A percentile compares a stretch with the other conserved stretches of the same genome.
These are phyloP conservation scores for Pemphredon lugubris DNA, from an alignment of 2,888 invertebrate species.

Conservation along the genomic window DNA sequence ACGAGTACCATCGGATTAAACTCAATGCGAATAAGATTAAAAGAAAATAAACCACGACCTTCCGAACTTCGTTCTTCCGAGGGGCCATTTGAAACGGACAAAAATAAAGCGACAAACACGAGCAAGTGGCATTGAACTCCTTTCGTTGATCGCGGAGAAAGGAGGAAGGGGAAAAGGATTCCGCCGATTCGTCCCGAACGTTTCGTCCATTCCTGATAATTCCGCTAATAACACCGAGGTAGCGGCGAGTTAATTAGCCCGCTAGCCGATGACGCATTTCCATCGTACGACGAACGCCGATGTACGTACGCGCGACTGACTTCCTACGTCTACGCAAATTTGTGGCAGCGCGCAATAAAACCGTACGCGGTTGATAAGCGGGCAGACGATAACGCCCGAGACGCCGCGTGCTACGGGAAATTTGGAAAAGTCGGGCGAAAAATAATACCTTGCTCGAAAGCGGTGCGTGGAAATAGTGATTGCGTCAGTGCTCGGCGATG, in stretches of 20 bases:
- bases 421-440: too few relatives aligned
- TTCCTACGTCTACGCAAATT: neutral
- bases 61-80: too few relatives aligned
- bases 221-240: constrained; percentile 48
- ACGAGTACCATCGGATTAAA: too few relatives aligned
- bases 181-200: constrained; percentile 7
- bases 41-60: too few relatives aligned
- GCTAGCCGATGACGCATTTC: constrained; percentile 56
- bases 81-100: too few relatives aligned
- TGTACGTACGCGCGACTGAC: too few relatives aligned
- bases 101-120: too few relatives aligned
- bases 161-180: neutral
- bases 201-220: constrained; percentile 45
- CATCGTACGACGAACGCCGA: constrained; percentile 24
- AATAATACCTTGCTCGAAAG: too few relatives aligned
- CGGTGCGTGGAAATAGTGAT: constrained; percentile 19
- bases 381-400: too few relatives aligned
- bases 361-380: neutral
- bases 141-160: neutral
- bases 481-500: constrained; percentile 19
- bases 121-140: constrained; percentile 1
- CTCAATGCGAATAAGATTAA: too few relatives aligned
- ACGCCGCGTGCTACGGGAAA: too few relatives aligned
- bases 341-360: neutral
- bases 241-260: constrained; percentile 52